A percentile compares a stretch with the other conserved stretches of the same genome.
phyloP scores from a whole-genome alignment of 2,888 invertebrate species.

The Eristalinus sepulchralis region DNA sequence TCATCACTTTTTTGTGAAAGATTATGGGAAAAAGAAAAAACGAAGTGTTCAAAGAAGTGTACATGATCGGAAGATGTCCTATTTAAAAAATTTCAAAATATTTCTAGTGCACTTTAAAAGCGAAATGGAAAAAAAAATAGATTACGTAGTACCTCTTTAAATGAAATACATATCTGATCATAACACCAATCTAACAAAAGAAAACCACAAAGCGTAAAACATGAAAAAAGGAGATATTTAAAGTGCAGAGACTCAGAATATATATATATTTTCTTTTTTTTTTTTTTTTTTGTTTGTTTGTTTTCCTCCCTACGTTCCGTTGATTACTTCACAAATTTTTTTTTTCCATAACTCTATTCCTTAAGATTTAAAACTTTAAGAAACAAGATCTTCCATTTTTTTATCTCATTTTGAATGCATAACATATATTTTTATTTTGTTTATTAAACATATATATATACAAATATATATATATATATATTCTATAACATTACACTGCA shows the following conservation, averaged over 20 bases:
- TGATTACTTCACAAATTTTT: slow-evolving; percentile 8
- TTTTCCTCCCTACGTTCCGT: neutral
- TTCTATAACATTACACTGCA: slow-evolving; percentile 32
- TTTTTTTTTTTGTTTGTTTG: too few relatives aligned
- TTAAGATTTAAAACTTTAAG: slow-evolving; percentile 17
- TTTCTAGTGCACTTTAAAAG: neutral
- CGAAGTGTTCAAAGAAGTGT: slow-evolving; percentile 8
- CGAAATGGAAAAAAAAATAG: neutral
- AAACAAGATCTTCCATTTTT: slow-evolving; percentile 59
- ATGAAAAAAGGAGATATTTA: neutral
- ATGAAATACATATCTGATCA: slow-evolving; percentile 38
- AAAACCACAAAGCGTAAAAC: too few relatives aligned
- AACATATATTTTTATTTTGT: slow-evolving; percentile 17
- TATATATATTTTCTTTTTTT: too few relatives aligned
- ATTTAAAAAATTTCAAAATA: neutral
- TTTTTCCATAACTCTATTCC: slow-evolving; percentile 9
- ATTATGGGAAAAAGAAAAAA: slow-evolving; percentile 12
- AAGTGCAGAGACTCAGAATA: neutral
- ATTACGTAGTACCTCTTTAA: slow-evolving; percentile 39
- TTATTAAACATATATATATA: neutral
- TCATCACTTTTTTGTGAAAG: neutral
- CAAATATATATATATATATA: neutral
- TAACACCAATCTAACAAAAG: slow-evolving; percentile 6
- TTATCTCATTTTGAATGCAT: slow-evolving; percentile 35
- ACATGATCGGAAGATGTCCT: neutral